Evolutionary conservation across 2,113 vertebrate genomes (phyloP), one percentile per base, ranked within the genome.

Genomic region (Oreotrochilus melanogaster): DNA sequence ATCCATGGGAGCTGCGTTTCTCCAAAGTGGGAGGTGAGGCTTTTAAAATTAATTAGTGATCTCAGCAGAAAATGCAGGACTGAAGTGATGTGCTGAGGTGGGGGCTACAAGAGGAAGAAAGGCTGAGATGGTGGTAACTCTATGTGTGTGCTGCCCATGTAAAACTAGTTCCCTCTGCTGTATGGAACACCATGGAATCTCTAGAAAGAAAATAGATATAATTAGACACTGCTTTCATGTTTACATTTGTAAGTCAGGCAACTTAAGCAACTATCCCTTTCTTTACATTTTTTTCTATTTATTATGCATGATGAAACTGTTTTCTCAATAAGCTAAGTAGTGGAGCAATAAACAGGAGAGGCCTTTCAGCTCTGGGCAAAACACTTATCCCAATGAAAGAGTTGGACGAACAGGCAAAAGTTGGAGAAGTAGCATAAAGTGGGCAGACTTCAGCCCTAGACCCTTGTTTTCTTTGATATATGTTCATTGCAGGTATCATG

Each of bases 281-380:
- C 28, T 42, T 89, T 88, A 25, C 13, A 30, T 48, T 31, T 65
- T 54, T 54, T 88, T 50, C 37, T 14, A 10, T 78, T 88, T 83
- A 73, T 95, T 94, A 47, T 37, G 58, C 84, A 69, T 67, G 73
- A 75, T 72, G 73, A 85, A 93, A 64, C 53, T 60, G 4, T 66
- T 86, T 86, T 89, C 43, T 65, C 45, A 37, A 10, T 76, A 24
- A 42, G 28, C 9, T 80, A 66, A 76, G 45, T 19, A 66, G 14
- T 83, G 47, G 89, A 89, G 57, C 73, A 89, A 85, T 48, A 62
- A 64, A 42, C 48, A 78, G 57, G 53, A 64, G 45, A 82, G 39
- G 18, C 43, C 67, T 80, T 89, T 78, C n/a, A 33, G 25, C 51
- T 78, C 25, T 43, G 37, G 35, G 14, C 35, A 74, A 78, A 80